Conservation (phyloP, 2,888 invertebrate genomes). For the Eupithecia subfuscata region DNA sequence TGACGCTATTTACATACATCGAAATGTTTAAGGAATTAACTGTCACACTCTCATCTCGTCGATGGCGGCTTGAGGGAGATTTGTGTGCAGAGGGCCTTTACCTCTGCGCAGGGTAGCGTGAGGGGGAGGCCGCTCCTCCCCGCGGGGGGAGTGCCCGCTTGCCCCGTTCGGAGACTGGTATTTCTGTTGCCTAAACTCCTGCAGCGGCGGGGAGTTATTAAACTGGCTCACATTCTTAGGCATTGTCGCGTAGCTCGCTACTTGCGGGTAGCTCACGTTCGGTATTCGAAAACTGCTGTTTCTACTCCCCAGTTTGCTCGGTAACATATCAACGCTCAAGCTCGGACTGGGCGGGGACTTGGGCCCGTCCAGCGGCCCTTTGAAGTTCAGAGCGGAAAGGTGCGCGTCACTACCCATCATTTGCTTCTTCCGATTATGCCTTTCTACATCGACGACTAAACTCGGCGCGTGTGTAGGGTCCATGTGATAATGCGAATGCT, state of each 20-base stretch:
- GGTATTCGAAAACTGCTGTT: slow-evolving; percentile 78
- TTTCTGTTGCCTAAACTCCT: slow-evolving; percentile 83
- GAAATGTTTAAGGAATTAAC: slow-evolving; percentile 50
- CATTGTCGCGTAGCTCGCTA: slow-evolving; percentile 82
- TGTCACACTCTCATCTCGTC: slow-evolving; percentile 96
- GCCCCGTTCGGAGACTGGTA: slow-evolving; percentile 85
- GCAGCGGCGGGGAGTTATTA: slow-evolving; percentile 77
- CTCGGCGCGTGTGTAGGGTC: slow-evolving; percentile 91
- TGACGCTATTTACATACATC: slow-evolving; percentile 70
- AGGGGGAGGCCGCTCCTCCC: slow-evolving; percentile 63
- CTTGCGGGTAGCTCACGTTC: slow-evolving; percentile 76
- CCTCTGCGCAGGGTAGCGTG: slow-evolving; percentile 77
- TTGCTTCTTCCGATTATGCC: slow-evolving; percentile 76
- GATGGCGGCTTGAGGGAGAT: slow-evolving; percentile 92
- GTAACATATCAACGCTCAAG: slow-evolving; percentile 83
- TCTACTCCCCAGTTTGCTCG: slow-evolving; percentile 81
- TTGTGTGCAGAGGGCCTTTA: slow-evolving; percentile 79
- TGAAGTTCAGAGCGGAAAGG: slow-evolving; percentile 82
- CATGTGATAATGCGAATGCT: slow-evolving; percentile 91
- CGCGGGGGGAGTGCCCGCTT: slow-evolving; percentile 69
- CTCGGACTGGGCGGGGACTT: slow-evolving; percentile 86
- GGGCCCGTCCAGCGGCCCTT: slow-evolving; percentile 82
- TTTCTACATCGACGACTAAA: slow-evolving; percentile 92
- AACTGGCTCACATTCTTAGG: slow-evolving; percentile 85
- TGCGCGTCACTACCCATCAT: slow-evolving; percentile 81